Conservation (phyloP, 2,797 vertebrate species). For the Crocidura indochinensis region DNA sequence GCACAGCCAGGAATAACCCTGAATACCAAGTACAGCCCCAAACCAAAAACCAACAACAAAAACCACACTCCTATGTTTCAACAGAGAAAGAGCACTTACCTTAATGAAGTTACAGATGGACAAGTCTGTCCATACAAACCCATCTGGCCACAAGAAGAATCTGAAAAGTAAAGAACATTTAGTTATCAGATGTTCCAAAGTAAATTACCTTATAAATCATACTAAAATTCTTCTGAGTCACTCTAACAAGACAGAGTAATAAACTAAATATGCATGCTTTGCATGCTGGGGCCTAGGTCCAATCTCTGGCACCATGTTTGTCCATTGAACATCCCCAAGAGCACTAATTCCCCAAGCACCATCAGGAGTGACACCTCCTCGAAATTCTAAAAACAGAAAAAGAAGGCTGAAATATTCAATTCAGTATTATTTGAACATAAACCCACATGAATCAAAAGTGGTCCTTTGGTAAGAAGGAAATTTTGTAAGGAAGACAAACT, state of each 20-base stretch:
- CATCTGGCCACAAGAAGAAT: slow-evolving; percentile 87
- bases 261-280: too few species aligned
- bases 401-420: slow-evolving; percentile 60
- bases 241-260: not conserved
- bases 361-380: too few species aligned
- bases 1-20: too few species aligned
- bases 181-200: slow-evolving; percentile 66
- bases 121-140: slow-evolving; percentile 87
- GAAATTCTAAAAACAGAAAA: slow-evolving; percentile 30
- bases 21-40: too few species aligned
- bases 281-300: not conserved
- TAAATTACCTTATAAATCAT: slow-evolving; percentile 65
- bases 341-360: too few species aligned
- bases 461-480: too few species aligned
- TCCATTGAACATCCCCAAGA: too few species aligned
- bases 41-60: too few species aligned
- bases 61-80: not conserved
- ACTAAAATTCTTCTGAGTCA: slow-evolving; percentile 63
- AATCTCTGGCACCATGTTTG: not conserved
- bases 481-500: not conserved
- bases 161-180: slow-evolving; percentile 81
- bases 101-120: slow-evolving; percentile 88
- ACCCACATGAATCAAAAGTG: slow-evolving; percentile 60
- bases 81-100: slow-evolving; percentile 76
- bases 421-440: slow-evolving; percentile 54